Percentiles rank a stretch among this genome's conserved stretches.
Conservation (phyloP, 2,797 vertebrate species). For the Mustela erminea region DNA sequence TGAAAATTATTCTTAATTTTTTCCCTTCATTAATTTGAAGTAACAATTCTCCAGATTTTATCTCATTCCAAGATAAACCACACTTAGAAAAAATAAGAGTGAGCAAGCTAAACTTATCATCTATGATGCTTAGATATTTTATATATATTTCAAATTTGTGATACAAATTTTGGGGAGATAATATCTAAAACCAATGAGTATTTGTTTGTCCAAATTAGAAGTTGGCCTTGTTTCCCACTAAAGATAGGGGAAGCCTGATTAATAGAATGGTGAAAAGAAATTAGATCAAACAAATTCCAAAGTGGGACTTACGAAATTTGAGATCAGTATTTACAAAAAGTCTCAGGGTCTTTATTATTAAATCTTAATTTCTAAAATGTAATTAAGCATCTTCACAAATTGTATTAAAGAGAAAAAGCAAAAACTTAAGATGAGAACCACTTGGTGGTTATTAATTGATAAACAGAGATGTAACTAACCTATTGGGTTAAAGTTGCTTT, state of each 20-base stretch:
- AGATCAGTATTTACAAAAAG: background rate
- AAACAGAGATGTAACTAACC: background rate
- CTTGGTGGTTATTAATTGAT: background rate
- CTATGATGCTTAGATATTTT: background rate
- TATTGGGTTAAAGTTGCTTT: background rate
- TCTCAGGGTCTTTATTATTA: background rate
- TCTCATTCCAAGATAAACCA: background rate
- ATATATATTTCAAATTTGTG: background rate
- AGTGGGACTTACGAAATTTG: conserved; percentile 26
- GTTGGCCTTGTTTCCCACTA: background rate
- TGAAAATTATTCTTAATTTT: background rate
- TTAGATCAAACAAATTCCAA: conserved; percentile 15
- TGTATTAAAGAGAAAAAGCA: background rate
- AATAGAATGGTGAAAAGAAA: background rate
- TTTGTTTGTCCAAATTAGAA: background rate
- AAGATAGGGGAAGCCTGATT: background rate
- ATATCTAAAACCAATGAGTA: background rate
- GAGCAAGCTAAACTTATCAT: background rate
- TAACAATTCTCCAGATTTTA: background rate
- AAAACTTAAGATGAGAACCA: background rate
- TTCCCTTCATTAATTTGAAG: background rate
- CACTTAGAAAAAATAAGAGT: background rate
- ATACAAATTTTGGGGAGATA: background rate
- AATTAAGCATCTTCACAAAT: background rate
- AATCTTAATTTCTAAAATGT: background rate